phyloP scores from a whole-genome alignment of 2,113 vertebrate species.

The Pyxicephalus adspersus region DNA sequence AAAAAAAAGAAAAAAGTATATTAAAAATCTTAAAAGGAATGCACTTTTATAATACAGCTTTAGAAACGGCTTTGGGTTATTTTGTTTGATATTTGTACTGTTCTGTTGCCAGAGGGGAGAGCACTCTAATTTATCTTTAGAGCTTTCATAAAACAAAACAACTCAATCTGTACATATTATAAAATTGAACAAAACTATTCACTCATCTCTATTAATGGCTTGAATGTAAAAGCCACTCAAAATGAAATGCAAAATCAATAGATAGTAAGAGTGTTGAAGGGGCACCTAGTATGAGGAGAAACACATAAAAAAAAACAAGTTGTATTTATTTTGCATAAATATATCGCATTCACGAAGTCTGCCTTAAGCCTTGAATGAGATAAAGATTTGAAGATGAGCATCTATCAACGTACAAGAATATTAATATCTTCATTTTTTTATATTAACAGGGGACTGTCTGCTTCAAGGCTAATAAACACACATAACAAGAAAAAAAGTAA shows the following conservation, averaged over 20 bases:
- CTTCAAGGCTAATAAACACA: no score
- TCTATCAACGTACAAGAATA: no score
- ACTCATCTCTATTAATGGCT: constrained; percentile 41
- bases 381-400: not conserved
- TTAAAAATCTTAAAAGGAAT: constrained; percentile 19
- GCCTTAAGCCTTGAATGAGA: not conserved
- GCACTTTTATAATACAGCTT: constrained; percentile 5
- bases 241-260: constrained; percentile 41
- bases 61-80: constrained; percentile 36
- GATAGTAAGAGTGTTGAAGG: constrained; percentile 18
- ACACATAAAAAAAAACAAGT: constrained; percentile 29
- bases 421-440: no score
- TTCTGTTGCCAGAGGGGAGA: constrained; percentile 28
- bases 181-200: constrained; percentile 31
- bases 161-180: constrained; percentile 40
- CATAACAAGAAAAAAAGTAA: no score
- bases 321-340: constrained; percentile 22
- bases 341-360: not conserved
- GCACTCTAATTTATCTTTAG: constrained; percentile 45
- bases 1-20: not conserved
- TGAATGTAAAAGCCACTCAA: constrained; percentile 23
- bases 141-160: constrained; percentile 48
- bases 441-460: no score
- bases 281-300: not conserved
- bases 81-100: constrained; percentile 41